Evolutionary conservation across 2,797 vertebrate genomes (phyloP).

Genomic region (Galagoides demidoff): DNA sequence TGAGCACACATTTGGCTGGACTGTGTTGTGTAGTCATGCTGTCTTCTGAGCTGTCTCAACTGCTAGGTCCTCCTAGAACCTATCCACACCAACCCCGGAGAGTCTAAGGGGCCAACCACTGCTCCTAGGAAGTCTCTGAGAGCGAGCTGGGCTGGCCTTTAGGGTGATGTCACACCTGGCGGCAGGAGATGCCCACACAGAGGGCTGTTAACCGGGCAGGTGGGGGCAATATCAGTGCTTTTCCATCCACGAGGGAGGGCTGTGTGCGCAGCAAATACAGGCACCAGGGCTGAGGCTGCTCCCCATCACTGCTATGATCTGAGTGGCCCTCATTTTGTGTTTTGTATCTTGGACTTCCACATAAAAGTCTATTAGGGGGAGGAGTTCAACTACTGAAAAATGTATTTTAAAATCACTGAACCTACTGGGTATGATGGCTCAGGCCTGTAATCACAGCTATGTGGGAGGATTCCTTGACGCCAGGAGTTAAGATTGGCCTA

Average conservation of each 20-base stretch:
- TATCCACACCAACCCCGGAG: not conserved
- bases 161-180: not conserved
- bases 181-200: not conserved
- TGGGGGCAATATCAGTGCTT: accelerated
- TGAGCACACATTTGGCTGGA: not conserved
- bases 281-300: too few relatives aligned
- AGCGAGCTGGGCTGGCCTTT: not conserved
- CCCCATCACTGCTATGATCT: not conserved
- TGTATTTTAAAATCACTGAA: not conserved
- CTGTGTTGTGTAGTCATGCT: not conserved
- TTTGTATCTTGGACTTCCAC: not conserved
- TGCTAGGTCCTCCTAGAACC: not conserved
- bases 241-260: not conserved
- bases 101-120: not conserved
- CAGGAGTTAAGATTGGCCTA: not conserved
- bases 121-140: not conserved
- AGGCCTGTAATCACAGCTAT: not conserved
- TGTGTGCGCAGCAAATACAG: not conserved
- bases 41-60: not conserved
- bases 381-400: not conserved
- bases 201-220: not conserved
- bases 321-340: not conserved
- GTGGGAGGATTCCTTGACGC: too few relatives aligned
- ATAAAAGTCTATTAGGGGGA: not conserved
- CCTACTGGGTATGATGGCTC: not conserved